Percentiles rank a stretch among this genome's conserved stretches.
These are phyloP conservation scores for Petromus typicus DNA, from an alignment of 2,113 vertebrate species.

Conservation along the genomic window DNA sequence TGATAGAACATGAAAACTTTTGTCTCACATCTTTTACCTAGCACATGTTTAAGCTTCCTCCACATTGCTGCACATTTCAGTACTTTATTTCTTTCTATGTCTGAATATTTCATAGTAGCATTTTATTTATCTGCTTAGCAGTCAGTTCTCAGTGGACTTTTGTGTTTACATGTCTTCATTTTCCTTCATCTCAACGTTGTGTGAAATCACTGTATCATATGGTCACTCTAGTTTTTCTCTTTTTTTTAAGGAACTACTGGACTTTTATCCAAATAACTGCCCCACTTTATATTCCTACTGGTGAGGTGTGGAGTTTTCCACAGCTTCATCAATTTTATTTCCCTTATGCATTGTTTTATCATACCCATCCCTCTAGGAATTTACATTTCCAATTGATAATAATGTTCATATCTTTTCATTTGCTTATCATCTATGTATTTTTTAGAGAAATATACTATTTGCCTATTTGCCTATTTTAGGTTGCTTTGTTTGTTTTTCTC, in stretches of 20 bases:
- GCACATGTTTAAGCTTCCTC: neutral
- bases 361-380: neutral
- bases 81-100: neutral
- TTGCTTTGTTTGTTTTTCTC: neutral
- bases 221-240: no score
- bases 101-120: neutral
- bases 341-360: neutral
- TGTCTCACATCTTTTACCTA: neutral
- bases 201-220: neutral
- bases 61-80: neutral
- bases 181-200: neutral
- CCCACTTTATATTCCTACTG: neutral
- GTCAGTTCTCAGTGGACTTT: neutral
- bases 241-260: neutral
- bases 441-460: neutral
- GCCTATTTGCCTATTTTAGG: neutral
- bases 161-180: neutral
- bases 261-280: neutral
- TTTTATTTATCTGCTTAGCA: neutral
- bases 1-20: neutral
- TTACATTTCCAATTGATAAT: neutral
- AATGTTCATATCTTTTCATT: no score
- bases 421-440: neutral
- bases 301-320: neutral
- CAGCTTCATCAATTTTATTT: neutral